Base-by-base conservation (phyloP, 2,113 vertebrate species). In the Verasper variegatus region DNA sequence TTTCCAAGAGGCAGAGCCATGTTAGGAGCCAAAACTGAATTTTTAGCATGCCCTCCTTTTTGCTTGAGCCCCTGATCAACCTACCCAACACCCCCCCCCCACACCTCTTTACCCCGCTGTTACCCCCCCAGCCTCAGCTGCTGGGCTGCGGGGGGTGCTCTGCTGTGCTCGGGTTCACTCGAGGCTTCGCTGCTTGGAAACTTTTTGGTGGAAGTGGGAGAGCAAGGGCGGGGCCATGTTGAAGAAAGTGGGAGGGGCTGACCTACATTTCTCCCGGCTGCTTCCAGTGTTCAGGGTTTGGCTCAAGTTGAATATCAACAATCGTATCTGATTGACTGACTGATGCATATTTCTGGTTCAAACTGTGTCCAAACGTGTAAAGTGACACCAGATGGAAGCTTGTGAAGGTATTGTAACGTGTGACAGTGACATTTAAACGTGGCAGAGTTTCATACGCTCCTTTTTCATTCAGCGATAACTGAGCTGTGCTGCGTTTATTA, bases 231-330 rank as follows among this genome's bases (percentile, higher is more conserved):
- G 83, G 84, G 65, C 58, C 26, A 0, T 45, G 60, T 27, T 64
- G 62, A 69, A 72, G 83, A 78, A 75, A 69, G 66, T 52, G 27
- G 89, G 90, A 57, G 89, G 79, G 31, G 84, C 79, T 94, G 94
- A 94, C 94, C 94, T 93, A 95, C 82, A 93, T 95, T 93, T 13
- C 40, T 13, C 35, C 35, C 35, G 31, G 21, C 64, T 64, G 77
- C 71, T 68, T 75, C 45, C 40, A 69, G 56, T 11, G 18, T 20
- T 37, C 70, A 27, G 40, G 52, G 23, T 56, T 51, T n/a, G 57
- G 40, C 26, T 24, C 61, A 69, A 68, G 42, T 61, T 66, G 70
- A 40, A 73, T 35, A 51, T 20, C 68, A 78, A 83, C 80, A 85
- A 74, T 61, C 27, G 40, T 13, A 18, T 58, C 58, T 27, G 24